phyloP scores from a whole-genome alignment of 2,113 vertebrate genomes.

The Cyprinus carpio region DNA sequence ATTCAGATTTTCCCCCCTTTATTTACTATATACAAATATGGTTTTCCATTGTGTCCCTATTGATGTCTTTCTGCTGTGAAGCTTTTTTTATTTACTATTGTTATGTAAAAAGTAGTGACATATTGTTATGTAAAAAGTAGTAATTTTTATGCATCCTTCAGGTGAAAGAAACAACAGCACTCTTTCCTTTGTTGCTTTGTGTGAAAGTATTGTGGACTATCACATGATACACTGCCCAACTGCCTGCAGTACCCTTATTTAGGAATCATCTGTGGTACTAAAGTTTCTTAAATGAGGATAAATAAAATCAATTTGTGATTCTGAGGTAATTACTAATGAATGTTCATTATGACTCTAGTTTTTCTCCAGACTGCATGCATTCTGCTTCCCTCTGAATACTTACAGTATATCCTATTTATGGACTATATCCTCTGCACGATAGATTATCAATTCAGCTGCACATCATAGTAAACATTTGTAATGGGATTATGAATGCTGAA shows the following conservation, averaged over 20 bases:
- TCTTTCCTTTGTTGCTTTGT: neutral
- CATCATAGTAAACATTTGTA: conserved; percentile 29
- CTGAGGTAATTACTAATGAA: too few relatives aligned
- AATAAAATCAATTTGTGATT: too few relatives aligned
- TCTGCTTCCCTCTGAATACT: neutral
- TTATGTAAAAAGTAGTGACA: neutral
- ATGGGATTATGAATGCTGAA: conserved; percentile 4
- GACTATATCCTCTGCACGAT: neutral
- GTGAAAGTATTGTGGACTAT: neutral
- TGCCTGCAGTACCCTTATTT: neutral
- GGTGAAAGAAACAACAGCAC: neutral
- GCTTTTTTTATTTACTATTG: neutral
- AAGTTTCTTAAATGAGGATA: too few relatives aligned
- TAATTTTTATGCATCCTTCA: neutral
- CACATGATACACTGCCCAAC: neutral
- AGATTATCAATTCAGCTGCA: conserved; percentile 20
- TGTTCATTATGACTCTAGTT: neutral
- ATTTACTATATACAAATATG: neutral
- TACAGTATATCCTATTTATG: conserved; percentile 4
- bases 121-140: neutral
- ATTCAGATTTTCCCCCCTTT: neutral
- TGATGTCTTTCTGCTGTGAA: neutral
- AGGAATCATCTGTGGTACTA: too few relatives aligned
- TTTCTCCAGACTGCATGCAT: neutral
- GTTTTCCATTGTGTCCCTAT: neutral